Percentiles rank a stretch among this genome's conserved stretches.
Evolutionary conservation across 2,888 invertebrate genomes (phyloP).

Genomic region (Sussaba pulchella): DNA sequence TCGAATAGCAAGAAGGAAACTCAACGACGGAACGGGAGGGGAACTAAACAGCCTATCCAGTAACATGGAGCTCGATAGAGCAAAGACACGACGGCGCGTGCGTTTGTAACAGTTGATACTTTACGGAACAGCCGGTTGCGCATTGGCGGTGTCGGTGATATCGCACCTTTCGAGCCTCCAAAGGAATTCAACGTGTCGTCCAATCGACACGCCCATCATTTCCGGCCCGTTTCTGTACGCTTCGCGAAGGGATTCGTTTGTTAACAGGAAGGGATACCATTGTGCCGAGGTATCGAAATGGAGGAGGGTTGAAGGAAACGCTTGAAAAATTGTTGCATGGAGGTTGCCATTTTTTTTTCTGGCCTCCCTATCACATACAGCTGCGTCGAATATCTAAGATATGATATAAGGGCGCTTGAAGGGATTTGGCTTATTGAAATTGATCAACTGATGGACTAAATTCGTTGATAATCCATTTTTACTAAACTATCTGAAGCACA

Average conservation of each 20-base stretch:
- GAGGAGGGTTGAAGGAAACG: too few species aligned
- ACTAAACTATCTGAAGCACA: too few species aligned
- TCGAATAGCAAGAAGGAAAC: neutral
- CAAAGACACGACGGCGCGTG: conserved; percentile 45
- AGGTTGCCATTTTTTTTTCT: too few species aligned
- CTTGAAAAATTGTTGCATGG: too few species aligned
- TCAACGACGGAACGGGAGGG: conserved; percentile 7
- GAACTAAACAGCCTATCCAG: conserved; percentile 3
- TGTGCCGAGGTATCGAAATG: too few species aligned
- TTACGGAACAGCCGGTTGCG: conserved; percentile 22
- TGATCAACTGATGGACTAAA: too few species aligned
- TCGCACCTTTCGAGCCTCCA: conserved; percentile 14
- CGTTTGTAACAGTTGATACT: conserved; percentile 55
- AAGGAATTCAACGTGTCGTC: conserved; percentile 27
- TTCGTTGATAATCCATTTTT: too few species aligned
- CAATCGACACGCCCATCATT: conserved; percentile 45
- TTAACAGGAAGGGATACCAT: neutral
- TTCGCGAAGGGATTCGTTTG: neutral
- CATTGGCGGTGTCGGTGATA: conserved; percentile 35
- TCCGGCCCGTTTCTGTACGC: conserved; percentile 4
- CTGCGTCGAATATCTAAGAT: too few species aligned
- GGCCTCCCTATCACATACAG: too few species aligned
- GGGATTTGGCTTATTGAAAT: too few species aligned
- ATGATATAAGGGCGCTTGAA: too few species aligned
- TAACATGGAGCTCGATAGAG: neutral